phyloP scores from a whole-genome alignment of 1,140 invertebrate species.

The Drosophila ananassae region DNA sequence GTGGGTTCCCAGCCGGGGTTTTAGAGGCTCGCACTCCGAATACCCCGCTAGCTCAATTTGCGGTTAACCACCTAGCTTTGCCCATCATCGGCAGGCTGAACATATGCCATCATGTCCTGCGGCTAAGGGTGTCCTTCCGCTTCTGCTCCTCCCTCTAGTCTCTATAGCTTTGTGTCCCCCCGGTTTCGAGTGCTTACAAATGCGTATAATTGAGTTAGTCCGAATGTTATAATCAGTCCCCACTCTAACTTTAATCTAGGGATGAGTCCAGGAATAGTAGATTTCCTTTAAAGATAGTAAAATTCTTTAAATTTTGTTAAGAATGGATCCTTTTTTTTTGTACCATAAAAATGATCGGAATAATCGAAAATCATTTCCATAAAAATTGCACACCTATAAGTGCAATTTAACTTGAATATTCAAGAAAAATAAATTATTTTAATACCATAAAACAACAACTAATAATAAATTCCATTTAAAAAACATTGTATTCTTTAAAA shows the following conservation, averaged over 20 bases:
- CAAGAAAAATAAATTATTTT: no score
- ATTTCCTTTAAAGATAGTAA: no score
- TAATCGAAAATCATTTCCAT: not conserved
- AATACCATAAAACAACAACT: no score
- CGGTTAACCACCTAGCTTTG: conserved; percentile 67
- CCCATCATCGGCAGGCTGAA: conserved; percentile 49
- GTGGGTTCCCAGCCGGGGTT: conserved; percentile 35
- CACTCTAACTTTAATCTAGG: not conserved
- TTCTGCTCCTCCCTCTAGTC: not conserved
- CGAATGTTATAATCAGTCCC: conserved; percentile 56
- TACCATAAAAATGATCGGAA: not conserved
- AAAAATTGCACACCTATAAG: not conserved
- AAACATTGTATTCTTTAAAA: not conserved
- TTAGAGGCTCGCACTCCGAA: conserved; percentile 5
- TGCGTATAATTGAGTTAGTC: conserved; percentile 73
- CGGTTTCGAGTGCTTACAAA: conserved; percentile 44
- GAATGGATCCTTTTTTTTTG: no score
- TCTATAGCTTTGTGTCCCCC: not conserved
- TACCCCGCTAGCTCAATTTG: conserved; percentile 17
- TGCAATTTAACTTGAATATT: not conserved
- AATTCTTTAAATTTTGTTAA: no score
- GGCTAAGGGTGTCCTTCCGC: conserved; percentile 33
- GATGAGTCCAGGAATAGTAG: not conserved
- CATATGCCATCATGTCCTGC: conserved; percentile 65
- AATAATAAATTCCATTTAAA: not conserved